Evolutionary conservation across 2,888 invertebrate genomes (phyloP).

Genomic region (Dyspetes luteomarginatus): DNA sequence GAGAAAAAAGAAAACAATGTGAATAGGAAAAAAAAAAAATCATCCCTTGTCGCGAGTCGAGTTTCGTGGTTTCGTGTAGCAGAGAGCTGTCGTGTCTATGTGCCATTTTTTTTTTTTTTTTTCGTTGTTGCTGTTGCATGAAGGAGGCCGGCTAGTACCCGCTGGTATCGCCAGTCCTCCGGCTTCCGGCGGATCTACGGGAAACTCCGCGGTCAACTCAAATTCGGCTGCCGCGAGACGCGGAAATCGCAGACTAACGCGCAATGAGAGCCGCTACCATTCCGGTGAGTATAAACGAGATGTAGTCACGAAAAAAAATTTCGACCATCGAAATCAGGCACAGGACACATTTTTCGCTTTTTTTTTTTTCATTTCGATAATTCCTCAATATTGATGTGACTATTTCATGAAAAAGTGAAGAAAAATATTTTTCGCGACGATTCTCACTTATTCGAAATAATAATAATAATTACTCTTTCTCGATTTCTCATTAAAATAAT

Average conservation of each 20-base stretch:
- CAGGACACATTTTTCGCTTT: too few relatives aligned
- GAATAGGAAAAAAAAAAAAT: neutral
- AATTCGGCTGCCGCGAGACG: constrained; percentile 86
- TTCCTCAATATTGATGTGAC: neutral
- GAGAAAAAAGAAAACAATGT: neutral
- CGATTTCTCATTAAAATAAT: too few relatives aligned
- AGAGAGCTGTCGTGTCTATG: constrained; percentile 75
- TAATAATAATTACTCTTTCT: too few relatives aligned
- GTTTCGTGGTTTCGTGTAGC: too few relatives aligned
- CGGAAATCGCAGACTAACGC: constrained; percentile 94
- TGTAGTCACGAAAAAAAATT: too few relatives aligned
- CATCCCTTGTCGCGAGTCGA: constrained; percentile 43
- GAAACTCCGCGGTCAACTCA: constrained; percentile 73
- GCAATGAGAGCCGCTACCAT: constrained; percentile 97
- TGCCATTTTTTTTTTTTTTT: constrained; percentile 72
- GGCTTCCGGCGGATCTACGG: constrained; percentile 85
- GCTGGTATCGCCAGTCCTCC: constrained; percentile 82
- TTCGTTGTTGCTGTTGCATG: constrained; percentile 84
- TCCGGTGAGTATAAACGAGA: constrained; percentile 90
- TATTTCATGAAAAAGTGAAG: neutral
- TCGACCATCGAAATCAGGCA: too few relatives aligned
- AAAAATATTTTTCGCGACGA: too few relatives aligned
- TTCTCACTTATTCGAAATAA: too few relatives aligned
- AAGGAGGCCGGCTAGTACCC: constrained; percentile 82
- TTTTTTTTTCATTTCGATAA: too few relatives aligned